Evolutionary conservation across 2,888 invertebrate genomes (phyloP), one percentile per base, ranked within the genome.

Genomic region (Marronus borbonicus): DNA sequence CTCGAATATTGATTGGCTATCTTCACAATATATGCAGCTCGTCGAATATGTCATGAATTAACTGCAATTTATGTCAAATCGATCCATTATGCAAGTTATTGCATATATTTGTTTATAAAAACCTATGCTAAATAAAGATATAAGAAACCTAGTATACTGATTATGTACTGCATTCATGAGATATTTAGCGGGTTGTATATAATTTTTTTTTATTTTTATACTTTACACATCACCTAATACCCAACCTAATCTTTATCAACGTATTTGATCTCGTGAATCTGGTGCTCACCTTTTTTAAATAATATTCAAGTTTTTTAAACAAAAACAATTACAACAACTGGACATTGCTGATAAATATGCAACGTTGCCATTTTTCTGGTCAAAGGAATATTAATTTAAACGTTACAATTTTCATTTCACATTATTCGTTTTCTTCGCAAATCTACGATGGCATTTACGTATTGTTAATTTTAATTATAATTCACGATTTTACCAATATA

Each of bases 241-340:
- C 5, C 8, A 44, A 58, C 55, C 5, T 58, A 58, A 58, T 24
- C 44, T 12, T 44, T 44, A 44, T 44, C 44, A 58, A 5, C 14
- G 39, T 39, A 39, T 68, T 68, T 24, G 68, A 68, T 68, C 68
- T 68, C 68, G 39, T 50, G 14, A 68, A 50, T 28, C 14, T 68
- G 68, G 68, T 68, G 68, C 68, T 68, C 68, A 28, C 14, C 49
- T 20, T 12, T 62, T 28, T 28, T 12, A 12, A 62, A 62, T 31
- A 14, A 55, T 20, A 62, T 62, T 31, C 20, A 62, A n/a, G 55
- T n/a, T n/a, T 28, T 31, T 5, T 31, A 62, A 31, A 17, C 1
- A 20, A 20, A 58, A 20, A 5, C 17, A 58, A 58, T 20, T 20
- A 58, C 0, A 20, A 44, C 8, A 44, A 44, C 44, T 44, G 12